Base-by-base conservation (phyloP, 2,113 vertebrate species). In the Sarotherodon lohbergeri region DNA sequence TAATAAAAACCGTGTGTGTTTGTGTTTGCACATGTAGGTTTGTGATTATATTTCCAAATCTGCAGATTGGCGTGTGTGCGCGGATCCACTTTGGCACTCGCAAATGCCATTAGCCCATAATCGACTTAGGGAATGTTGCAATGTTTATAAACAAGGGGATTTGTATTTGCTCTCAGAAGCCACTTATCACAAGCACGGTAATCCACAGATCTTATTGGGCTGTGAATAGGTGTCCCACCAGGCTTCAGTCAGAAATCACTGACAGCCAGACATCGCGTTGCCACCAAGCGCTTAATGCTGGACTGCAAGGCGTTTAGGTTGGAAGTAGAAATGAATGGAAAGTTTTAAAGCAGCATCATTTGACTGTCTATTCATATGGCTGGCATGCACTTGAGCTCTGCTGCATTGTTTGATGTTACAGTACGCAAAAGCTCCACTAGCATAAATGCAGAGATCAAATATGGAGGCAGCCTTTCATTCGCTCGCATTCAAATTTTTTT, bases 121-220 rank as follows among this genome's bases (percentile, higher is more conserved):
- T 95, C 86, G 90, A 94, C 94, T 95, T 91, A 88, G 88, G 82
- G 82, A 89, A 90, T 85, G 91, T 89, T 83, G 88, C 91, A 86
- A 84, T 94, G 91, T 95, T 90, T 92, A 94, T 88, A 92, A 95
- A 95, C 93, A 90, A 93, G 91, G 88, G 91, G 90, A 94, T 94
- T 93, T 92, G 91, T 83, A 92, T 95, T 92, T 91, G 92, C 91
- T 83, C 88, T 91, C 86, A 81, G 91, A 94, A 94, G 90, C 93
- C 91, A 93, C 91, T 95, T 93, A 95, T 93, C 93, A 88, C 84
- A 32, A 80, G 87, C 85, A 13, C 88, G 50, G 85, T 95, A 94
- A 94, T 95, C 94, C 95, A 88, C 84, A 81, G 55, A 93, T 92
- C 87, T 90, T 91, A 94, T 93, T 89, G 92, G 88, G 80, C 78